Conservation (phyloP, 2,888 invertebrate genomes). For the Eudemis profundana region DNA sequence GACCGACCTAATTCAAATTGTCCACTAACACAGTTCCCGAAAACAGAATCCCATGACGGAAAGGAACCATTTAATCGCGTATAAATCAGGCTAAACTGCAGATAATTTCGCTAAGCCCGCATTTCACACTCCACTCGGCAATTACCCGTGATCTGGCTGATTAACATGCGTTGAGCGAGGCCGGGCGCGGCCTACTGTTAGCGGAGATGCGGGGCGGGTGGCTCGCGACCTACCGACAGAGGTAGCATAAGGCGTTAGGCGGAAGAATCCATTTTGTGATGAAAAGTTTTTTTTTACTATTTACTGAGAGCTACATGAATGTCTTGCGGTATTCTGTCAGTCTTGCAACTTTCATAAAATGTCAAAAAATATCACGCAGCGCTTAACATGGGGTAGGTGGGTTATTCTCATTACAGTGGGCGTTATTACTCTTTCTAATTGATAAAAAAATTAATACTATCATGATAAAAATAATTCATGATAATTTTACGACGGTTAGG, state of each 20-base stretch:
- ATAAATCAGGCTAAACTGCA: slow-evolving; percentile 76
- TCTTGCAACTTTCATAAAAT: too few species aligned
- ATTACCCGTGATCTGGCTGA: slow-evolving; percentile 64
- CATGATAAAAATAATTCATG: too few species aligned
- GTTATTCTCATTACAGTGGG: too few species aligned
- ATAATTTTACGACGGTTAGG: too few species aligned
- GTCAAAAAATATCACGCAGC: too few species aligned
- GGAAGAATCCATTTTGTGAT: too few species aligned
- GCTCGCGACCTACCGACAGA: not conserved
- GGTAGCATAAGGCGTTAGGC: too few species aligned
- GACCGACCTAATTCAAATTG: not conserved
- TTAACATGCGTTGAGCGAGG: slow-evolving; percentile 44
- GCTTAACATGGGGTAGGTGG: too few species aligned
- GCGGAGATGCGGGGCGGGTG: slow-evolving; percentile 13
- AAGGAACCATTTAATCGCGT: slow-evolving; percentile 50
- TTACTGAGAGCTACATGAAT: too few species aligned
- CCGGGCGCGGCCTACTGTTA: slow-evolving; percentile 13
- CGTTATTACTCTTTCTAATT: too few species aligned
- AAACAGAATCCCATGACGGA: slow-evolving; percentile 13
- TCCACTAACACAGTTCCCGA: slow-evolving; percentile 7
- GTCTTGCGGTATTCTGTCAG: too few species aligned
- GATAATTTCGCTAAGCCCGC: slow-evolving; percentile 70
- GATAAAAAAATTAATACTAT: too few species aligned
- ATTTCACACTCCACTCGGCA: slow-evolving; percentile 71
- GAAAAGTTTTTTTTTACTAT: not conserved